Conservation (phyloP, 2,888 invertebrate species). For the Hydroisotoma schaefferi region DNA sequence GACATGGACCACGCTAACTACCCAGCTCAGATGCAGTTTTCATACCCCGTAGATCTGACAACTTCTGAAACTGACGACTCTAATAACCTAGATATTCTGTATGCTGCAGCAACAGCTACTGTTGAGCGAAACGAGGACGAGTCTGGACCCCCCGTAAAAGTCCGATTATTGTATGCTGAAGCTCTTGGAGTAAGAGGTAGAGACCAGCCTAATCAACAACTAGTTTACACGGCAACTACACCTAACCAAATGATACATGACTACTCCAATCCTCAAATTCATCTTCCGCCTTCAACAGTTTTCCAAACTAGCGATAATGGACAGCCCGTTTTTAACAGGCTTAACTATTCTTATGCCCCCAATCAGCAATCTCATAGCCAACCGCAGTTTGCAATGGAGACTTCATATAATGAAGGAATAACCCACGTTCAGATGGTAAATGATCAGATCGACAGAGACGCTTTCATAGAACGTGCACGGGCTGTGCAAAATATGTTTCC, state of each 20-base stretch:
- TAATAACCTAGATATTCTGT: conserved; percentile 22
- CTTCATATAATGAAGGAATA: conserved; percentile 6
- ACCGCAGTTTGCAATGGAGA: neutral
- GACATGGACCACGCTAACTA: conserved; percentile 11
- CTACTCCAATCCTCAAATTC: neutral
- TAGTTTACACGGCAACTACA: conserved; percentile 38
- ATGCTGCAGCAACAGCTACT: conserved; percentile 41
- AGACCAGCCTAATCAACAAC: conserved; percentile 24
- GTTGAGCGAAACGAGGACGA: conserved; percentile 31
- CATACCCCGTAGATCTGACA: conserved; percentile 12
- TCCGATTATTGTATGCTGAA: conserved; percentile 41
- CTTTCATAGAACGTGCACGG: conserved; percentile 12
- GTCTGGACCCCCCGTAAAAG: conserved; percentile 32
- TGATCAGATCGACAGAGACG: conserved; percentile 9
- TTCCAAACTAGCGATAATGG: neutral
- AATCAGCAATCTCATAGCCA: neutral
- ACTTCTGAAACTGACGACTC: neutral
- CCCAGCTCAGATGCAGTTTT: conserved; percentile 26
- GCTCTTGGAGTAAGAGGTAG: conserved; percentile 31
- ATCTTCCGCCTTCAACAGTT: conserved; percentile 1
- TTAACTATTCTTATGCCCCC: neutral
- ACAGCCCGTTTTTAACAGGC: neutral
- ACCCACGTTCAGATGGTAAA: conserved; percentile 13
- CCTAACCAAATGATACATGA: conserved; percentile 39
- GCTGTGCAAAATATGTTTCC: conserved; percentile 26